Conservation (phyloP, 2,888 invertebrate species). For the Netelia inedita region DNA sequence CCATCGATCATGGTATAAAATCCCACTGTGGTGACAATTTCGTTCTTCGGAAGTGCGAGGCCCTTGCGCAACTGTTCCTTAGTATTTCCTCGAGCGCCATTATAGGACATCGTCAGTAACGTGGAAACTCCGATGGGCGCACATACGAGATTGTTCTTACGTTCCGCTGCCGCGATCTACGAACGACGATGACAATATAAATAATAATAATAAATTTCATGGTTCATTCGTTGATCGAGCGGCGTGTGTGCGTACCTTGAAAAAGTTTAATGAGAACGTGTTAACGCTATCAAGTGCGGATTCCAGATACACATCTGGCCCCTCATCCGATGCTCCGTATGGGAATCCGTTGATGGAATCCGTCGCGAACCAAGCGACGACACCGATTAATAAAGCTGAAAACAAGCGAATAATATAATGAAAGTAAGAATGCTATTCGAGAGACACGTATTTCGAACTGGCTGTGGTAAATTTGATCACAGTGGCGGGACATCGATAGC, state of each 20-base stretch:
- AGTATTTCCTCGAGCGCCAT: conserved; percentile 75
- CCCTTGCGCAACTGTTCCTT: conserved; percentile 73
- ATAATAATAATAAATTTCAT: conserved; percentile 18
- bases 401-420: background rate
- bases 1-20: conserved; percentile 73
- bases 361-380: background rate
- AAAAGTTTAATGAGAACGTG: conserved; percentile 26
- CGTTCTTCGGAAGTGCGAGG: conserved; percentile 74
- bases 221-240: background rate
- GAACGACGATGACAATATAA: conserved; percentile 47
- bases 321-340: background rate
- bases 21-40: conserved; percentile 68
- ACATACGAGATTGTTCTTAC: conserved; percentile 74
- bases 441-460: too few relatives aligned
- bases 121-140: conserved; percentile 82
- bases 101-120: conserved; percentile 80
- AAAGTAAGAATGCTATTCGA: too few relatives aligned
- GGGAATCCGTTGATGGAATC: background rate
- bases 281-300: background rate
- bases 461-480: too few relatives aligned
- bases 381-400: background rate
- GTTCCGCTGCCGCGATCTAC: conserved; percentile 69
- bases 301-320: background rate
- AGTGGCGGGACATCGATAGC: too few relatives aligned
- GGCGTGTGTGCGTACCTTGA: conserved; percentile 7